These are phyloP conservation scores for Allygus modestus DNA, from an alignment of 2,888 invertebrate species.

Conservation along the genomic window DNA sequence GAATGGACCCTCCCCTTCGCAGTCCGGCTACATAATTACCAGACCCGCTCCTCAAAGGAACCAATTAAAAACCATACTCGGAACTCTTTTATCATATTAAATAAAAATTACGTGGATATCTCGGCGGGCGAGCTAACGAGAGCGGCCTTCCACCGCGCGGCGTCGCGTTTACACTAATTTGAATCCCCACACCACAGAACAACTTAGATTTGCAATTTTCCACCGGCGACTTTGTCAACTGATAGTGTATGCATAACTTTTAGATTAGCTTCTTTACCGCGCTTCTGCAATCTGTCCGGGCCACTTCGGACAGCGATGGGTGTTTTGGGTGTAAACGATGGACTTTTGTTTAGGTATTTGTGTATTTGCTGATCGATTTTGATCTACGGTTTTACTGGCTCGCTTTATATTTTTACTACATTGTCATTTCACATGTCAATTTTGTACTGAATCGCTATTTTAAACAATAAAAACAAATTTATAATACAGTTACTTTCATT, in stretches of 20 bases:
- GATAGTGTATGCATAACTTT: conserved; percentile 45
- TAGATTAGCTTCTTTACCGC: conserved; percentile 21
- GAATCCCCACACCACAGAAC: conserved; percentile 27
- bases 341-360: too few species aligned
- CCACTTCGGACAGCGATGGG: too few species aligned
- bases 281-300: background rate
- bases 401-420: too few species aligned
- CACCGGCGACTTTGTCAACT: conserved; percentile 14
- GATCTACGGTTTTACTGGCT: too few species aligned
- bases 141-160: background rate
- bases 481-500: too few species aligned
- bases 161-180: conserved; percentile 28
- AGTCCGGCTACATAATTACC: conserved; percentile 60
- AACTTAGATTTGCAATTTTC: too few species aligned
- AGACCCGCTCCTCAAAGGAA: conserved; percentile 66
- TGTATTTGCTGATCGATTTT: too few species aligned
- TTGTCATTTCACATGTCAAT: too few species aligned
- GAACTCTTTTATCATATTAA: conserved; percentile 69
- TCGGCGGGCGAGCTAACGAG: conserved; percentile 40
- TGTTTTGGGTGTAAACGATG: too few species aligned
- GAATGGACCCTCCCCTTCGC: background rate
- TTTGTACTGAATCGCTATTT: too few species aligned
- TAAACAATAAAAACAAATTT: too few species aligned
- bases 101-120: conserved; percentile 66
- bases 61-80: conserved; percentile 65